phyloP scores from a whole-genome alignment of 2,797 vertebrate genomes.

The Kryptolebias ocellatus region DNA sequence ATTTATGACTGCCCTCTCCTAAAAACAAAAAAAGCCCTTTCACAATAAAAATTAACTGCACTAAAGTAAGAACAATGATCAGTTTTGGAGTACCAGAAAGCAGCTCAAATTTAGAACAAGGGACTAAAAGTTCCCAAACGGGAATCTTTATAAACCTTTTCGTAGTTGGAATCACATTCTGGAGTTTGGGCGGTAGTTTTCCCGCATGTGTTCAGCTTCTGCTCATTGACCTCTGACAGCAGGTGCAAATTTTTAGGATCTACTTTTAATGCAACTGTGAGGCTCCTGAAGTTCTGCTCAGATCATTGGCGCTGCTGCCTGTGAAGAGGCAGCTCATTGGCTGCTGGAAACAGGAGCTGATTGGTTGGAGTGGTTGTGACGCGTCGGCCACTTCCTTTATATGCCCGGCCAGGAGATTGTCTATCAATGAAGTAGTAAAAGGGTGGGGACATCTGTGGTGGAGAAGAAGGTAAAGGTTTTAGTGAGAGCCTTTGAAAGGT shows the following conservation, averaged over 20 bases:
- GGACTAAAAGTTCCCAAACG: background rate
- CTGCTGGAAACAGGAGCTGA: slow-evolving; percentile 29
- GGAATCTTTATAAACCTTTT: background rate
- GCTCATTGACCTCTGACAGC: slow-evolving; percentile 44
- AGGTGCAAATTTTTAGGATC: slow-evolving; percentile 69
- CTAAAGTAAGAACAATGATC: too few relatives aligned
- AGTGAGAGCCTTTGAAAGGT: slow-evolving; percentile 42
- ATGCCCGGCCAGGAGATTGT: slow-evolving; percentile 61
- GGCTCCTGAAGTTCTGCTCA: slow-evolving; percentile 6
- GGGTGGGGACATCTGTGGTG: slow-evolving; percentile 59
- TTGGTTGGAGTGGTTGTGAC: slow-evolving; percentile 61
- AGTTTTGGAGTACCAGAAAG: background rate
- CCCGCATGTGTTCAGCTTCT: slow-evolving; percentile 9
- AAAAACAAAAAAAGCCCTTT: too few relatives aligned
- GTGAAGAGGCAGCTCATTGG: slow-evolving; percentile 64
- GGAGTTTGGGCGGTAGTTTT: background rate
- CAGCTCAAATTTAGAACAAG: background rate
- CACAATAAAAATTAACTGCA: too few relatives aligned
- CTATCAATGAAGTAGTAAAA: slow-evolving; percentile 88
- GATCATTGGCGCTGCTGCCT: slow-evolving; percentile 39
- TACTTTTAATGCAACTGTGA: slow-evolving; percentile 59
- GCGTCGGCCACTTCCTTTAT: slow-evolving; percentile 75
- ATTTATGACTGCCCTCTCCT: background rate
- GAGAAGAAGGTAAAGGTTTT: slow-evolving; percentile 58
- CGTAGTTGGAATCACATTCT: background rate